phyloP scores from a whole-genome alignment of 2,888 invertebrate genomes.

The Gortyna flavago region DNA sequence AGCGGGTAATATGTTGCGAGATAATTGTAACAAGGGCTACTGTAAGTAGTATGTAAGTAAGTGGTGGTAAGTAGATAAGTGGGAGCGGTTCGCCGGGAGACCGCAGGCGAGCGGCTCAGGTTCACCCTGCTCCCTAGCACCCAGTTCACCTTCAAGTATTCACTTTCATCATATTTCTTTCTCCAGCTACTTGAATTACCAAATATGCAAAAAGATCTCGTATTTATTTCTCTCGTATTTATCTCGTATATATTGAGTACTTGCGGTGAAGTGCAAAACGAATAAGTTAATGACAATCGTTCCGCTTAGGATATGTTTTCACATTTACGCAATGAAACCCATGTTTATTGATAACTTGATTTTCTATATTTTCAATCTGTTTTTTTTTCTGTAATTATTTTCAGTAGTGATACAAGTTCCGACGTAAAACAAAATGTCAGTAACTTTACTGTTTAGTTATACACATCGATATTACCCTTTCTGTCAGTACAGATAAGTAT shows the following conservation, averaged over 20 bases:
- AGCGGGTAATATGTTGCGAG: constrained; percentile 39
- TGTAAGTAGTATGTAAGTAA: constrained; percentile 42
- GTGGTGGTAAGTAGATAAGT: constrained; percentile 54
- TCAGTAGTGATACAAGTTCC: neutral
- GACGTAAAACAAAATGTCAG: neutral
- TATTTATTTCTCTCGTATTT: no score
- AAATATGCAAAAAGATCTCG: constrained; percentile 60
- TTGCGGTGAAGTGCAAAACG: constrained; percentile 12
- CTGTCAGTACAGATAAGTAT: neutral
- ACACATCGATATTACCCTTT: neutral
- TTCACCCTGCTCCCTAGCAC: constrained; percentile 74
- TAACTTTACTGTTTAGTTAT: neutral
- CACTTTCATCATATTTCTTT: constrained; percentile 80
- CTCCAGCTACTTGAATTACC: constrained; percentile 70
- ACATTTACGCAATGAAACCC: neutral
- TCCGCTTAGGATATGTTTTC: constrained; percentile 1
- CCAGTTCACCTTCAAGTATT: constrained; percentile 80
- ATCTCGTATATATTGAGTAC: constrained; percentile 16
- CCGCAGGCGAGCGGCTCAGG: constrained; percentile 80
- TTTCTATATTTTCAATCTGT: neutral
- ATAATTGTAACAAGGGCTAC: constrained; percentile 58
- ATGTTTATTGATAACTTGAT: neutral
- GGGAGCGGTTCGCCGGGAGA: constrained; percentile 64
- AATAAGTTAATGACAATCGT: constrained; percentile 5
- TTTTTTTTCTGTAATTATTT: neutral